Evolutionary conservation across 1,140 invertebrate species (phyloP), one percentile per base, ranked within the genome.

Genomic region (Archegozetes longisetosus): DNA sequence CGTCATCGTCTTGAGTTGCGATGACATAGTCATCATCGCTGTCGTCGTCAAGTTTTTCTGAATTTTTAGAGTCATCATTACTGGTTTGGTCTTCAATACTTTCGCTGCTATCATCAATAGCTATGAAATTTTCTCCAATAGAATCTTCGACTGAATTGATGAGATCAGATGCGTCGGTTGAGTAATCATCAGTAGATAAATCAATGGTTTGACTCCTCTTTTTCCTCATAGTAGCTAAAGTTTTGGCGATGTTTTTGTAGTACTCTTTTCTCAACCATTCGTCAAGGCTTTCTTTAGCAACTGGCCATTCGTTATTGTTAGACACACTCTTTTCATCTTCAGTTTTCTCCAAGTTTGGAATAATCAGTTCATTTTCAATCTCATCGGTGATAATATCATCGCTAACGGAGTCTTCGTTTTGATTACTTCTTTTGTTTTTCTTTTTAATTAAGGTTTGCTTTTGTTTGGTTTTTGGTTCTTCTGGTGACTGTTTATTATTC

Each of bases 111-210:
- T 25, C 9, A n/a, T 32, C 13, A n/a, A 22, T 26, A 55, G 53
- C 28, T 26, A 26, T n/a, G 9, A 22, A 9, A 55, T 55, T 24
- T 26, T 55, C 53, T 47, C 9, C 25, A 47, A 47, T 29, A 26
- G 50, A 9, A 9, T 40, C 50, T 51, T 9, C 20, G 24, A 47
- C 46, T 13, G n/a, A 47, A 13, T 51, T 25, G 12, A 9, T 27
- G 51, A 24, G 26, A 40, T 50, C 47, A 40, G 54, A 49, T 28
- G 46, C 51, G 22, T 25, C 50, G 26, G 24, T 22, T 53, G 22
- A 59, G 57, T 59, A 55, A 54, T 62, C 61, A 62, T 53, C n/a
- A n/a, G 25, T 29, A 51, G 3, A 50, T 48, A 59, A 40, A 62
- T 62, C 58, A 58, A 22, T 25, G 20, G 4, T n/a, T 9, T 51